phyloP scores from a whole-genome alignment of 2,113 vertebrate species.

The Donacobius atricapilla region DNA sequence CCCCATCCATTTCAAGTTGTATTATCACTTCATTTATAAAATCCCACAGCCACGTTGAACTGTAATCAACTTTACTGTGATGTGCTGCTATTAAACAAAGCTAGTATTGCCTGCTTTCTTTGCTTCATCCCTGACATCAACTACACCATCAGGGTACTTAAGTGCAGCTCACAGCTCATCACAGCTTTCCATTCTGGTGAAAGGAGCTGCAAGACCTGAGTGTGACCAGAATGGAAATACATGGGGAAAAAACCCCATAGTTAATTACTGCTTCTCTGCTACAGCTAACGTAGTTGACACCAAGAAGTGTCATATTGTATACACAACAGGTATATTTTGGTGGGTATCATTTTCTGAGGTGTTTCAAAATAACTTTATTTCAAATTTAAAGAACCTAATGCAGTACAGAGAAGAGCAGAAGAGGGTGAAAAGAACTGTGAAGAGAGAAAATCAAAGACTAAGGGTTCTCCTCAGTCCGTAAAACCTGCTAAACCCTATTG shows the following conservation, averaged over 20 bases:
- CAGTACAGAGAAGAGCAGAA: neutral
- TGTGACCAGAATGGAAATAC: neutral
- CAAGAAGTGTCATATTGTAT: neutral
- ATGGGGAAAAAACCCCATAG: rapidly evolving
- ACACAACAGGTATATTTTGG: neutral
- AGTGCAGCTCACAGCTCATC: neutral
- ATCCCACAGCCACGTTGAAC: neutral
- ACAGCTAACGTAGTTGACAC: neutral
- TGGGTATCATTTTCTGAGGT: neutral
- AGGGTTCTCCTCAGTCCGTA: neutral
- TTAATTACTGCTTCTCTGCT: neutral
- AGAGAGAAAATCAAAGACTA: neutral
- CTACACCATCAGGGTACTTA: neutral
- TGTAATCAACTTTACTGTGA: neutral
- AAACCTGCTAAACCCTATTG: neutral
- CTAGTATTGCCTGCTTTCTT: neutral
- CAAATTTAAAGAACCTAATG: neutral
- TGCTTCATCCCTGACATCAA: neutral
- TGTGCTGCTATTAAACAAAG: neutral
- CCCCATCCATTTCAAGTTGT: neutral
- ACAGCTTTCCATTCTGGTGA: neutral
- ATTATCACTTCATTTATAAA: neutral
- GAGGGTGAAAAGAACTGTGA: neutral
- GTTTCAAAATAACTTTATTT: neutral
- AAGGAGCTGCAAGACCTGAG: neutral